These are phyloP conservation scores for Cosmopolites sordidus DNA, from an alignment of 2,888 invertebrate genomes.

Conservation along the genomic window DNA sequence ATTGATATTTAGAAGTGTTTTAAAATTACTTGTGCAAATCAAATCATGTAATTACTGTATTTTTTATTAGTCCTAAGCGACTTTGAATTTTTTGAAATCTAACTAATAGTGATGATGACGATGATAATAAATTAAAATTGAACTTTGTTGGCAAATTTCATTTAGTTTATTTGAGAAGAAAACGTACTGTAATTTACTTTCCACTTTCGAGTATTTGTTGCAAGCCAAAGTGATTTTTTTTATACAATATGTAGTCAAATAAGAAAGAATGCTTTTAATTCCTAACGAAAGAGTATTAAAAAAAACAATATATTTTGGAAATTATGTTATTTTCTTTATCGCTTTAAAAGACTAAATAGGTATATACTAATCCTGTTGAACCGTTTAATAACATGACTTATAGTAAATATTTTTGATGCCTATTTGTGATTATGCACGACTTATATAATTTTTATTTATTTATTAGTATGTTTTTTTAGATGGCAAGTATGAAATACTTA, in stretches of 20 bases:
- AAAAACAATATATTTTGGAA: too few relatives aligned
- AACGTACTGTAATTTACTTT: conserved; percentile 30
- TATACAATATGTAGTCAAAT: conserved; percentile 29
- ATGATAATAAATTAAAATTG: background rate
- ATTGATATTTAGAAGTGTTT: too few relatives aligned
- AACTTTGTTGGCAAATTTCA: background rate
- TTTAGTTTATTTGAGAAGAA: background rate
- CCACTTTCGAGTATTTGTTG: conserved; percentile 50
- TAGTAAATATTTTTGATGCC: background rate
- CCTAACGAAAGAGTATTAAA: background rate
- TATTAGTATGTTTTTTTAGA: background rate
- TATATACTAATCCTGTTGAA: too few relatives aligned
- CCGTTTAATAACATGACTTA: background rate
- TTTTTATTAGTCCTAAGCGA: too few relatives aligned
- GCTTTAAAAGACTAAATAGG: too few relatives aligned
- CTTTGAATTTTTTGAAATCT: too few relatives aligned
- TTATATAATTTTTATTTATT: background rate
- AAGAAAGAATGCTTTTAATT: background rate
- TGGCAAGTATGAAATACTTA: background rate
- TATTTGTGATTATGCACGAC: background rate
- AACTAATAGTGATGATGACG: too few relatives aligned
- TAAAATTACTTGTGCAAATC: too few relatives aligned
- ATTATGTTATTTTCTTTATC: too few relatives aligned
- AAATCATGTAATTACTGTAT: too few relatives aligned
- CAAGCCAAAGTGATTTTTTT: conserved; percentile 51